These are phyloP conservation scores for Euura saliciscinereae DNA, from an alignment of 1,140 invertebrate genomes.

Conservation along the genomic window DNA sequence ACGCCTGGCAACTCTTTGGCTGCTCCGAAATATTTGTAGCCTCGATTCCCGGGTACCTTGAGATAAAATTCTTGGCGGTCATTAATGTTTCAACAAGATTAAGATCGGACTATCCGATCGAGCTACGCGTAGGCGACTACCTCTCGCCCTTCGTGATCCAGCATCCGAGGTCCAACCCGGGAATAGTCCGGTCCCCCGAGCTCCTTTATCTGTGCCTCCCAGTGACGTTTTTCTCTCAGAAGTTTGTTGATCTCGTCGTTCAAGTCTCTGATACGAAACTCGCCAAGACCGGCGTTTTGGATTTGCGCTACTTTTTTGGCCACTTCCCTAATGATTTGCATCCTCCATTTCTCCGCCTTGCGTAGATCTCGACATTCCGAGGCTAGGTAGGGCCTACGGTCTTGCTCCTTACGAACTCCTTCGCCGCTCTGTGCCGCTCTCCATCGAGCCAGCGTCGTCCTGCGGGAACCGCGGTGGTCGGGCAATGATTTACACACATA, in stretches of 20 bases:
- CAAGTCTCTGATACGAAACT: slow-evolving; percentile 96
- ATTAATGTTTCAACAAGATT: too few relatives aligned
- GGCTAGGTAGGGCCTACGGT: slow-evolving; percentile 89
- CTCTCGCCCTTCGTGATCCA: slow-evolving; percentile 96
- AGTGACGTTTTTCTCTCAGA: slow-evolving; percentile 92
- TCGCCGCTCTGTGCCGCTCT: slow-evolving; percentile 90
- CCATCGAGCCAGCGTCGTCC: slow-evolving; percentile 96
- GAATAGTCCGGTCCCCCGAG: slow-evolving; percentile 96
- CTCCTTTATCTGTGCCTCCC: slow-evolving; percentile 96
- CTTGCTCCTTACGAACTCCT: slow-evolving; percentile 75
- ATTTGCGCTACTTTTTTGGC: slow-evolving; percentile 99
- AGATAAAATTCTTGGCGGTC: slow-evolving; percentile 9
- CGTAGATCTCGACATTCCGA: slow-evolving; percentile 90
- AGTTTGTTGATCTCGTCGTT: slow-evolving; percentile 99
- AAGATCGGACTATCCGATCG: slow-evolving; percentile 13
- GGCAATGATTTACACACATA: slow-evolving; percentile 2
- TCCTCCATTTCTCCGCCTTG: slow-evolving; percentile 93
- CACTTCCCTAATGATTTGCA: slow-evolving; percentile 96
- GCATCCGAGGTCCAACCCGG: slow-evolving; percentile 89
- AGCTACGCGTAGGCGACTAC: slow-evolving; percentile 46
- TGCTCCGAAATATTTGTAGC: slow-evolving; percentile 99
- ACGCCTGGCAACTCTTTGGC: slow-evolving; percentile 98
- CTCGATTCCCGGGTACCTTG: slow-evolving; percentile 89
- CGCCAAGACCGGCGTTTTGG: slow-evolving; percentile 98
- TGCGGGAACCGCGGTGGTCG: slow-evolving; percentile 52